A percentile compares a stretch with the other conserved stretches of the same genome.
Evolutionary conservation across 2,113 vertebrate species (phyloP).

Genomic region (Sclerurus mexicanus): DNA sequence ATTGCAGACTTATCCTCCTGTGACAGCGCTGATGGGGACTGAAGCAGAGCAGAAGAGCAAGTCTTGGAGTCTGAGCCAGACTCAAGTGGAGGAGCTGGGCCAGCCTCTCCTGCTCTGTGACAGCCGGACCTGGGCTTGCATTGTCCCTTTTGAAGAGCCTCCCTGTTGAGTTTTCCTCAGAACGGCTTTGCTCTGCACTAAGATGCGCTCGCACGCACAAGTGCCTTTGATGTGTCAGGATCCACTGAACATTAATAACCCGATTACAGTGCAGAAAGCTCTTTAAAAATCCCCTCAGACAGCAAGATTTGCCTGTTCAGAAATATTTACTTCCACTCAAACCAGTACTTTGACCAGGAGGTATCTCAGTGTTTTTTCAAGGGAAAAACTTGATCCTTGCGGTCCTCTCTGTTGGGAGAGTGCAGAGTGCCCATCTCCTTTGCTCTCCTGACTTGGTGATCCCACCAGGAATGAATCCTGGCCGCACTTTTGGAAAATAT

Average conservation of each 20-base stretch:
- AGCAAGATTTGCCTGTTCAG: not conserved
- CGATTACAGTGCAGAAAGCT: not conserved
- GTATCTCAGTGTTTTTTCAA: not conserved
- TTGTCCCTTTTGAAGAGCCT: not conserved
- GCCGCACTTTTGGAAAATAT: not conserved
- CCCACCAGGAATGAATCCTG: not conserved
- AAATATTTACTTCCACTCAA: not conserved
- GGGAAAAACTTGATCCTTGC: not conserved
- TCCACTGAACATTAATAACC: not conserved
- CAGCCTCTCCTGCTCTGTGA: rapidly evolving
- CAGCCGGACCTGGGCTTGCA: not conserved
- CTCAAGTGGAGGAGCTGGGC: not conserved
- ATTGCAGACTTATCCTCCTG: not conserved
- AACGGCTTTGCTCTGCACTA: not conserved
- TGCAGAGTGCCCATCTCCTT: not conserved
- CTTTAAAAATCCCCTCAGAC: not conserved
- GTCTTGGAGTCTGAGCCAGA: not conserved
- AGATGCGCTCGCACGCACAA: not conserved
- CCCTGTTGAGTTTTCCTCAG: not conserved
- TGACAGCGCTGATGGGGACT: not conserved
- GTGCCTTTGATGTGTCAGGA: conserved; percentile 3
- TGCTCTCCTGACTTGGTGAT: not conserved
- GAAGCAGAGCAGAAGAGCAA: not conserved
- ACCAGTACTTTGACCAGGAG: not conserved
- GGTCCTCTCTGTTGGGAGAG: not conserved